Evolutionary conservation across 2,888 invertebrate species (phyloP).

Genomic region (Apamea anceps): DNA sequence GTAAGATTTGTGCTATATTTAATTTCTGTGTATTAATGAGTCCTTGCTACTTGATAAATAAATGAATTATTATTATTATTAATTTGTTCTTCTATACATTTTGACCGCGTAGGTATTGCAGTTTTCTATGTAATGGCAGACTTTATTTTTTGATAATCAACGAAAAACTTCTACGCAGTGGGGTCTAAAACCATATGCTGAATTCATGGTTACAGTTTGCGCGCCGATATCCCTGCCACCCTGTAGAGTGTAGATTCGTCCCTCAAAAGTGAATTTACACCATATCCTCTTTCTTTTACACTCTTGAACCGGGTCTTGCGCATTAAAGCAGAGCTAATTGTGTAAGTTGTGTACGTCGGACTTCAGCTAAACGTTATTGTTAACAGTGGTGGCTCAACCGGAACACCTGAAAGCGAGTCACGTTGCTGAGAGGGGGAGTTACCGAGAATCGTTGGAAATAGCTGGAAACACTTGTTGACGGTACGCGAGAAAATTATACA

Average conservation of each 20-base stretch:
- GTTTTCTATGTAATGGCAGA: not conserved
- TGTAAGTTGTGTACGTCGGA: slow-evolving; percentile 17
- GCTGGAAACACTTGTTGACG: not conserved
- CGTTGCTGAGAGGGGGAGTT: slow-evolving; percentile 3
- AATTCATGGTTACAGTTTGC: not conserved
- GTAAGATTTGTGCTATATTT: too few species aligned
- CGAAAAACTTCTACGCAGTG: not conserved
- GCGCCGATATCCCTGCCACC: not conserved
- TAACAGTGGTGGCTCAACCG: not conserved
- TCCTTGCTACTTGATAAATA: too few species aligned
- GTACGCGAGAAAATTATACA: not conserved
- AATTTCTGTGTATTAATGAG: too few species aligned
- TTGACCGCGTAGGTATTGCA: too few species aligned
- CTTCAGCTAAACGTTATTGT: slow-evolving; percentile 35
- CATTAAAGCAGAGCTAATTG: slow-evolving; percentile 21
- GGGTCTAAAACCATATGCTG: not conserved
- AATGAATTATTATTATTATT: too few species aligned
- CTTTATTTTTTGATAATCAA: not conserved
- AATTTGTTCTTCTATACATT: too few species aligned
- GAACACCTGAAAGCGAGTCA: slow-evolving; percentile 22
- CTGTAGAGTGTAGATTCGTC: not conserved
- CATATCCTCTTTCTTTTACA: not conserved
- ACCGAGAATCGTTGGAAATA: slow-evolving; percentile 4
- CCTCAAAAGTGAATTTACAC: not conserved
- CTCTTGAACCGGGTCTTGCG: not conserved